phyloP scores from a whole-genome alignment of 2,888 invertebrate species.

The Lobophora halterata region DNA sequence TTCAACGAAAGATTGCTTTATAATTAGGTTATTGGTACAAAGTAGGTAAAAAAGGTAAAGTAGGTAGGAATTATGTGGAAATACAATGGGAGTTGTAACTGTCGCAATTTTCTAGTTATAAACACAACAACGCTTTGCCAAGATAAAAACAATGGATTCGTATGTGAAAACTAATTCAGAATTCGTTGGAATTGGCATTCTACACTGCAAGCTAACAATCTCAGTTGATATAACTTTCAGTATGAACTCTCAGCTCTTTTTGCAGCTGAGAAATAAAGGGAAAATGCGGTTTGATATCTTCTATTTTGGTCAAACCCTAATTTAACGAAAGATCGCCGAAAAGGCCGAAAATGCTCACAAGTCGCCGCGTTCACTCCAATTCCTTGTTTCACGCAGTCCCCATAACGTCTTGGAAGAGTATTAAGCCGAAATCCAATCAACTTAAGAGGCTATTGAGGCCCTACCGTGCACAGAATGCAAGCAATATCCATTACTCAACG shows the following conservation, averaged over 20 bases:
- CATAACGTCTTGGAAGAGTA: constrained; percentile 13
- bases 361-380: background rate
- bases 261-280: too few relatives aligned
- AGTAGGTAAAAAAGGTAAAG: too few relatives aligned
- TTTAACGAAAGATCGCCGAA: too few relatives aligned
- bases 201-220: too few relatives aligned
- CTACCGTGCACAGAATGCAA: constrained; percentile 40
- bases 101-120: too few relatives aligned
- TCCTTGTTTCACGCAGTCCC: constrained; percentile 5
- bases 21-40: too few relatives aligned
- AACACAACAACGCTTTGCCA: constrained; percentile 8
- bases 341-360: constrained; percentile 1
- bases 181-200: background rate
- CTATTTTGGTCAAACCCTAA: background rate
- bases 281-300: too few relatives aligned
- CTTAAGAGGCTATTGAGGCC: constrained; percentile 47
- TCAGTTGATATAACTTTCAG: too few relatives aligned
- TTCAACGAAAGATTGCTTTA: too few relatives aligned
- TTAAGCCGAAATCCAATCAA: constrained; percentile 45
- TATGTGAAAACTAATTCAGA: constrained; percentile 2
- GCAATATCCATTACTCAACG: constrained; percentile 51
- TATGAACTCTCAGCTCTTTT: too few relatives aligned
- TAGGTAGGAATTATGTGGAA: too few relatives aligned
- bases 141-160: constrained; percentile 9
- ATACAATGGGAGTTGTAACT: too few relatives aligned